Evolutionary conservation across 2,888 invertebrate species (phyloP), one percentile per base, ranked within the genome.

Genomic region (Myathropa florea): DNA sequence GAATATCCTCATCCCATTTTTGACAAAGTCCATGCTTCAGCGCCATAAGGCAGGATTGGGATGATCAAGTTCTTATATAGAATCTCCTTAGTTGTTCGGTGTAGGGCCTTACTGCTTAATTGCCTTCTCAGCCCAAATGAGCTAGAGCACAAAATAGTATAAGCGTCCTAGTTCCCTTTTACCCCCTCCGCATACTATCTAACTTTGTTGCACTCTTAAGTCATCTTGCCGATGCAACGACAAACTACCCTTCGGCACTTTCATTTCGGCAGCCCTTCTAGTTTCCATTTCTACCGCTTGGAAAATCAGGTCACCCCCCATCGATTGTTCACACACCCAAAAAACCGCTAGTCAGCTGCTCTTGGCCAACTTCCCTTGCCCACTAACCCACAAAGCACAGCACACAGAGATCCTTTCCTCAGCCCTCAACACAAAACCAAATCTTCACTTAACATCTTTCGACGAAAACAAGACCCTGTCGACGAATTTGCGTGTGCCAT

Each of bases 341-440:
- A 46, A 46, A 46, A 46, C 18, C 6, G 46, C 30, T 7, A 18
- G 46, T 23, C 18, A 26, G 46, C 55, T 30, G 65, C 65, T 61
- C 72, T 67, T 72, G 60, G 60, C 65, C 65, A 72, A 72, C 68
- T 33, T 68, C 14, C 2, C 24, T 14, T 39, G 12, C 30, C 63
- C 68, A 63, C 61, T 75, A 67, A 80, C 80, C 68, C 36, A 57
- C 60, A 80, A 73, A 68, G 73, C 10, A 53, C n/a, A 55, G 21
- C 10, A 4, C 33, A 57, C 12, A 39, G 26, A 57, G 26, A 71
- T 24, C 39, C 39, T 75, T 23, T 6, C 28, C 23, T 23, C n/a
- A 73, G 53, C 36, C 33, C 28, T 61, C 18, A 0, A 18, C 30
- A 2, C 28, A 18, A 6, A 61, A 24, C 57, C 10, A 6, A n/a